Evolutionary conservation across 2,797 vertebrate species (phyloP), one percentile per base, ranked within the genome.

Genomic region (Oryzias sinensis): DNA sequence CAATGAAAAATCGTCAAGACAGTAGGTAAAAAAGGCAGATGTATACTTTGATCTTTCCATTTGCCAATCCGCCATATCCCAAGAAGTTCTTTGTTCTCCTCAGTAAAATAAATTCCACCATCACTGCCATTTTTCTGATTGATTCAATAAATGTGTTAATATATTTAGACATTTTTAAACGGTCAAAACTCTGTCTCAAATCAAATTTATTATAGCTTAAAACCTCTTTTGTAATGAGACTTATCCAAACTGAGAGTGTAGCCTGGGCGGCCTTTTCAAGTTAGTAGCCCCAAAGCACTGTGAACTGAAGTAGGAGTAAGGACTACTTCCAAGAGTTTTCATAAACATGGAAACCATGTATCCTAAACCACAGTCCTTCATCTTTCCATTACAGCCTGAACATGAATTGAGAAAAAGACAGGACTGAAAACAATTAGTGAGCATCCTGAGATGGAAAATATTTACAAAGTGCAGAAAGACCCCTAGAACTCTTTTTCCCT

Each of bases 241-340:
- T 66, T 80, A 0, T 90, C 91, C 27, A 93, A 76, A 0, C 84
- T 89, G 0, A 83, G 55, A 14, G 5, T 82, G 0, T 4, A 0
- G 1, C 2, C 0, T 1, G n/a, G n/a, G 67, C 8, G 4, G 90
- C 0, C 0, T 65, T 68, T 0, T 0, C 6, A 44, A 93, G 79
- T 56, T 82, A 60, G 49, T 88, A 93, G 17, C 92, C 92, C 92
- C 92, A 93, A 59, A 93, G 82, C n/a, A n/a, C n/a, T n/a, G n/a
- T n/a, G n/a, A n/a, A n/a, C n/a, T n/a, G n/a, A n/a, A n/a, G n/a
- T n/a, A n/a, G n/a, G n/a, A n/a, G n/a, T n/a, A n/a, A 93, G 82
- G 13, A 0, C 8, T 63, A 0, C 15, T 22, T 2, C 49, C 8
- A 0, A 72, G 0, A 9, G 59, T 2, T 9, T 1, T 70, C 83